Percentiles rank a stretch among this genome's conserved stretches.
phyloP scores from a whole-genome alignment of 2,888 invertebrate genomes.

The Pristionchus fissidentatus region DNA sequence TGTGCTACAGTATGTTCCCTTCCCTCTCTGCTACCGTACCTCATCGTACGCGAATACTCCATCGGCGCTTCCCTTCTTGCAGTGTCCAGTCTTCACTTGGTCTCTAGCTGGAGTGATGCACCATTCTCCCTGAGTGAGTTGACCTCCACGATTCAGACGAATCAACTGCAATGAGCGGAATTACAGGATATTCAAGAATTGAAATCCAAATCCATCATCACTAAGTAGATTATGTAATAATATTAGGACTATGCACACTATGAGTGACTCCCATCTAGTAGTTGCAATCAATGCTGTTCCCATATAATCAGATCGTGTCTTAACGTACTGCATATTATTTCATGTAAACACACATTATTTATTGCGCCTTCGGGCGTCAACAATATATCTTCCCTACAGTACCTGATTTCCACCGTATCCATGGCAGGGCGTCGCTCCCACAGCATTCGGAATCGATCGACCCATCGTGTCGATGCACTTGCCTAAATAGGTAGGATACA shows the following conservation, averaged over 20 bases:
- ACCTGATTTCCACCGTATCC: slow-evolving; percentile 93
- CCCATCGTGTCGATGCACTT: slow-evolving; percentile 93
- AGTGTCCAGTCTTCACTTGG: slow-evolving; percentile 88
- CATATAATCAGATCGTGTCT: background rate
- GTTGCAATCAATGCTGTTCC: too few relatives aligned
- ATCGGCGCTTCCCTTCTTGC: slow-evolving; percentile 90
- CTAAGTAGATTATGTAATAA: too few relatives aligned
- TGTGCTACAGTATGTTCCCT: background rate
- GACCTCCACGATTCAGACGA: slow-evolving; percentile 92
- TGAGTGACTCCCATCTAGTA: too few relatives aligned
- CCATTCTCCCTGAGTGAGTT: slow-evolving; percentile 93
- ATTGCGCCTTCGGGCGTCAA: background rate
- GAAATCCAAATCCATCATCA: too few relatives aligned
- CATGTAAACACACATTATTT: background rate
- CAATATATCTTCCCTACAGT: slow-evolving; percentile 79
- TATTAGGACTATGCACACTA: too few relatives aligned
- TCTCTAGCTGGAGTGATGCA: slow-evolving; percentile 89
- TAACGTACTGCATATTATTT: background rate
- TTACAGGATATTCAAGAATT: too few relatives aligned
- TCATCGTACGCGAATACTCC: slow-evolving; percentile 95
- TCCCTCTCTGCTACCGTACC: slow-evolving; percentile 72
- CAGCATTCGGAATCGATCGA: slow-evolving; percentile 87
- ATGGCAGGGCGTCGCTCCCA: slow-evolving; percentile 93
- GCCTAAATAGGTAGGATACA: slow-evolving; percentile 50
- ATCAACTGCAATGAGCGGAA: slow-evolving; percentile 85